Base-by-base conservation (phyloP, 2,797 vertebrate genomes). In the Austrolebias charrua region DNA sequence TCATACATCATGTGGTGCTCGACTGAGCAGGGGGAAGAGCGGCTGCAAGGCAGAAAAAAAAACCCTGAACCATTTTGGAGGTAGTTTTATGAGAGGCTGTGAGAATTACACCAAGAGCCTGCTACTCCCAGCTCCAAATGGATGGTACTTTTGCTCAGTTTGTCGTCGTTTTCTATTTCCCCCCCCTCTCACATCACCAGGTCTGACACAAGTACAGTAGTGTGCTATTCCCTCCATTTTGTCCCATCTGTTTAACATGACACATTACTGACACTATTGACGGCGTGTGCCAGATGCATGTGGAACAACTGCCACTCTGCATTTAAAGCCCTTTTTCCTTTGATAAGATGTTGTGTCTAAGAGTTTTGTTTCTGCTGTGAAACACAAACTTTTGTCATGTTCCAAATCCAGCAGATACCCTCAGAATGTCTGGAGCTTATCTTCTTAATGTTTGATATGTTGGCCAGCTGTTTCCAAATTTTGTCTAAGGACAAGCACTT, bases 241-340 rank as follows among this genome's bases (percentile, higher is more conserved):
- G 59, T 80, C 78, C 81, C 72, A 73, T 82, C 79, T 85, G 81
- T 80, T 80, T 56, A 76, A 82, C 76, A 62, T 50, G 69, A 60
- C 15, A 47, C 66, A 69, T 67, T 48, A 47, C 64, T 54, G 69
- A 79, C 66, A 63, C 69, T 67, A 68, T 82, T 76, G 75, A 61
- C 57, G 18, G 52, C 9, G 42, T 13, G 53, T 45, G 53, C 68
- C 71, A 78, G 63, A 74, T 60, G 19, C 45, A n/a, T 8, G 58
- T 44, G 46, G 18, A 71, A 63, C 58, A 68, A 76, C 59, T 64
- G 69, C 69, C 66, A 52, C 57, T 44, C 18, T 40, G 19, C 50
- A 45, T 65, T 72, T 51, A 63, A 59, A 60, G 8, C 62, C 43
- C 19, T 24, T 67, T 71, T 65, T 55, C 18, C 56, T 65, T 65